phyloP scores from a whole-genome alignment of 2,113 vertebrate species.

The Gopherus flavomarginatus region DNA sequence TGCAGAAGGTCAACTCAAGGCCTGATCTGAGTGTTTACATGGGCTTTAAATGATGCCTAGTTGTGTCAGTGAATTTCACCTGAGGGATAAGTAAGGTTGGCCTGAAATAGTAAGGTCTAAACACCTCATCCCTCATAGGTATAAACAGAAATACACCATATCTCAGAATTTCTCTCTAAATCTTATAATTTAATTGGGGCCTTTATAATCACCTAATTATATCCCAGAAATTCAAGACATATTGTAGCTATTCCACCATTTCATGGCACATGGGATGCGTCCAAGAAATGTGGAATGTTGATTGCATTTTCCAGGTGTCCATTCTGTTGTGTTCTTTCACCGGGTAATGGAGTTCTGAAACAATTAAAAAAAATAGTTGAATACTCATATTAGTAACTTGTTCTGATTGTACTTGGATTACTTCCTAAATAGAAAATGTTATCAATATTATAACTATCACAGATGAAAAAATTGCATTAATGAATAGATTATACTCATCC shows the following conservation, averaged over 20 bases:
- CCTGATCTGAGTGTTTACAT: neutral
- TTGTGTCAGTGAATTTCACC: neutral
- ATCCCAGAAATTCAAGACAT: rapidly evolving
- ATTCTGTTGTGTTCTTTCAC: neutral
- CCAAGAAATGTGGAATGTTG: neutral
- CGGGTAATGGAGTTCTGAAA: neutral
- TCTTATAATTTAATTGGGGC: neutral
- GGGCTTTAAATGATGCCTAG: neutral
- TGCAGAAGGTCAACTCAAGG: neutral
- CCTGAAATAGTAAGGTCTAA: neutral
- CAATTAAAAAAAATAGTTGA: neutral
- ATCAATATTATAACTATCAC: conserved; percentile 66
- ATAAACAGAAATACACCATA: neutral
- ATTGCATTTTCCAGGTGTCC: neutral
- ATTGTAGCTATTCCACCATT: rapidly evolving
- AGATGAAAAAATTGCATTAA: conserved; percentile 61
- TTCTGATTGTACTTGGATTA: conserved; percentile 54
- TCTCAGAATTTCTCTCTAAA: neutral
- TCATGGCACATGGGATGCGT: rapidly evolving
- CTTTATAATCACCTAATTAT: neutral
- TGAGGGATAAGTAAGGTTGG: neutral
- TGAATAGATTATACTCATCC: conserved; percentile 20
- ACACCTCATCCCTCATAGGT: neutral
- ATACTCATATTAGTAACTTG: conserved; percentile 21
- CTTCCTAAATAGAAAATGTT: conserved; percentile 60